Conservation (phyloP, 2,113 vertebrate genomes). For the Rhynchomys soricoides region DNA sequence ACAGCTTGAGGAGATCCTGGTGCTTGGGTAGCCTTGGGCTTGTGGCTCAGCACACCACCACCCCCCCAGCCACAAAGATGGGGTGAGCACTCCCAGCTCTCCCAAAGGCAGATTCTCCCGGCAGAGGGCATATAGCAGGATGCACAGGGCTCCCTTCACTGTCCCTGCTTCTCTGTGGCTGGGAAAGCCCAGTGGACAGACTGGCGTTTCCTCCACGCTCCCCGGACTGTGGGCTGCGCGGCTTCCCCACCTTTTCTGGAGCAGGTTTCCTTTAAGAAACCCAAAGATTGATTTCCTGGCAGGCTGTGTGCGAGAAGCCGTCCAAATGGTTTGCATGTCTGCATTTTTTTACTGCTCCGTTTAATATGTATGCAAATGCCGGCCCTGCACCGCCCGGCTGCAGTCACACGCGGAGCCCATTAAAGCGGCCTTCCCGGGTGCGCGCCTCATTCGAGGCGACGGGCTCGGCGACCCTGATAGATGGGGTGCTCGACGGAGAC, state of each 20-base stretch:
- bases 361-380: conserved; percentile 93
- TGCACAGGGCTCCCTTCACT: neutral
- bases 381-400: conserved; percentile 86
- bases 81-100: neutral
- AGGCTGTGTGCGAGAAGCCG: conserved; percentile 86
- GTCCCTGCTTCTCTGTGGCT: neutral
- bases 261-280: conserved; percentile 85
- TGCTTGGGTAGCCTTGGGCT: neutral
- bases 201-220: neutral
- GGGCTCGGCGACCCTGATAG: conserved; percentile 88
- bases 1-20: neutral
- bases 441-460: conserved; percentile 85
- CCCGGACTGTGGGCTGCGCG: conserved; percentile 1
- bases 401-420: conserved; percentile 88
- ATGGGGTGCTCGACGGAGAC: conserved; percentile 86
- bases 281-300: conserved; percentile 89
- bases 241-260: conserved; percentile 66
- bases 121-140: neutral
- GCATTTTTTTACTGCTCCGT: conserved; percentile 89
- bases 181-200: conserved; percentile 22
- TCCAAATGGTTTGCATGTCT: conserved; percentile 91
- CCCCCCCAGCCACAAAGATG: neutral
- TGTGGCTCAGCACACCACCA: neutral
- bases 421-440: conserved; percentile 86
- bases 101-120: neutral